Evolutionary conservation across 1,140 invertebrate species (phyloP), one percentile per base, ranked within the genome.

Genomic region (Drosophila novamexicana): DNA sequence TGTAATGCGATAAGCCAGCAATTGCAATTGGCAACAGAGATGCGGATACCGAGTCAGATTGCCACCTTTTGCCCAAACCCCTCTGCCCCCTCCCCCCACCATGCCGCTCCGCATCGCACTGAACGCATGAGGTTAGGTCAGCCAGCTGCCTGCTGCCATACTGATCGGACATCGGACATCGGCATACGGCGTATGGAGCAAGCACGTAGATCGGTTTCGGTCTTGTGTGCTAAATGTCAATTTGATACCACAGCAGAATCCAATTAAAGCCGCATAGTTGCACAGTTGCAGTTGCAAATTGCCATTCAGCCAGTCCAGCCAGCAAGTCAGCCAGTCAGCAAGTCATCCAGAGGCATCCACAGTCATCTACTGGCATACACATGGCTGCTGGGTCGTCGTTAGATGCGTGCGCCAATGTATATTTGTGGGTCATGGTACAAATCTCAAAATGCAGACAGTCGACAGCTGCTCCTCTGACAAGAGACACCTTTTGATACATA

Each of bases 341-440:
- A 18, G 18, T 18, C 39, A 59, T 16, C 22, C 18, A 14, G 36
- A 16, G 16, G 3, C 45, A 49, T 22, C 45, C 45, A 29, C 45
- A 29, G 18, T 22, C 18, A 49, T 22, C 22, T 12, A 40, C 39
- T 22, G 9, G 47, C 10, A 22, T 2, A 7, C 12, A 50, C 12
- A 8, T 6, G 14, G 14, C 40, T 7, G 75, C 66, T 76, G 67
- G 75, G 79, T 76, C 79, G 72, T 76, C 75, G 72, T 70, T 73
- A 77, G 76, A 83, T 86, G 83, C 83, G 83, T 86, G 80, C 65
- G 73, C 77, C 80, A 80, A 89, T 80, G 70, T 90, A 57, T 89
- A 84, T 89, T 89, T 90, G 85, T 89, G 80, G 84, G 84, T 89
- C 84, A 89, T 89, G 84, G 74, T 77, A 89, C 84, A 84, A 71